Base-by-base conservation (phyloP, 2,113 vertebrate species). In the Pangasianodon hypophthalmus region DNA sequence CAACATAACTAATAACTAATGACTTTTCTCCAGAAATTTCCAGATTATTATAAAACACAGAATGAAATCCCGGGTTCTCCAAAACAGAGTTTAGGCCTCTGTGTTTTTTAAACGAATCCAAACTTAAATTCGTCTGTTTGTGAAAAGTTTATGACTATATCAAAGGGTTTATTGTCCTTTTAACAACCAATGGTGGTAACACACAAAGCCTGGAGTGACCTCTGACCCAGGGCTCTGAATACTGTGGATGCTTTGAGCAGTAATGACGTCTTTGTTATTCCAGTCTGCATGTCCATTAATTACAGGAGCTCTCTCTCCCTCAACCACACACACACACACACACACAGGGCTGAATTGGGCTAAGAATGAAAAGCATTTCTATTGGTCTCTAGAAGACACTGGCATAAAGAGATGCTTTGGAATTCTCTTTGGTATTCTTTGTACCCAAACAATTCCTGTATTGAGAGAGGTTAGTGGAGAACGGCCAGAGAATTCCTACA, bases 181-280 rank as follows among this genome's bases (percentile, higher is more conserved):
- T 26, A 69, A n/a, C 14, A 88, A 87, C 87, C 87, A 90, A 67
- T 88, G 56, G 75, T 90, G 85, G 89, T 87, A 84, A 80, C 87
- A 80, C 67, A 92, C 91, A 93, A 91, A 93, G 89, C 80, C 80
- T 84, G 79, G 50, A 6, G 54, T 91, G 91, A 93, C 89, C 92
- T 85, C 86, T 91, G 86, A 92, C 92, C 89, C 69, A 14, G 37
- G 58, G 87, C 77, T 90, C 44, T 44, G 85, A 88, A 88, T 80
- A 84, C 79, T 82, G 87, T 75, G 85, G 71, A 85, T 56, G 69
- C 90, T 86, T 89, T 90, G 92, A 91, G 87, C 41, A 69, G 85
- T 46, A 84, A 88, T 81, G 80, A 87, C 8, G 79, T 32, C 88
- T 89, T 92, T 89, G 88, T 88, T 80, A 69, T 88, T 84, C 87